Base-by-base conservation (phyloP, 2,113 vertebrate genomes). In the Amphiprion ocellaris region DNA sequence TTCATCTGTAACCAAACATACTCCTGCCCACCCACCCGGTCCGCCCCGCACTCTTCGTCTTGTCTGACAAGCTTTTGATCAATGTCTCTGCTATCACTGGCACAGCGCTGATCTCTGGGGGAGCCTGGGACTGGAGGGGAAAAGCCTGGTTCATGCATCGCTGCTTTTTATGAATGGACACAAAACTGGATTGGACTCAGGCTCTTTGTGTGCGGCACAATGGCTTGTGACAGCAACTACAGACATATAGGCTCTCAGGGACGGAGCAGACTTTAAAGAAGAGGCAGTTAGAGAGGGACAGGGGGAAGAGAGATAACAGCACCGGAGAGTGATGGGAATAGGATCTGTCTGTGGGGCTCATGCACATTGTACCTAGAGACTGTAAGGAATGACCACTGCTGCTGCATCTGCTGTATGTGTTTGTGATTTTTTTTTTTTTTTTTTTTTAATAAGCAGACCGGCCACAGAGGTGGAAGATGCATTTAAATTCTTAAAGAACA, bases 181-280 rank as follows among this genome's bases (percentile, higher is more conserved):
- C 47, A 75, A 79, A 90, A 83, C 86, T 88, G 78, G 82, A 87
- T 84, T 83, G 88, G 87, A 91, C 87, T 87, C 60, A 0, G 87
- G 76, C 67, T 80, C 82, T 92, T 92, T 94, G 89, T 93, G 77
- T 72, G 69, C 0, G 17, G 69, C 60, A 94, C 92, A 94, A 94
- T 90, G 86, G 89, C 37, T 89, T 87, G 81, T 89, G 81, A 91
- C 87, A 92, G 83, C 76, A 79, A 54, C 73, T 63, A 81, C 75
- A 86, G 90, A 93, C 78, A 76, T 74, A 82, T 47, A 64, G 87
- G 79, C 85, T 69, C 87, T 87, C 62, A 17, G 78, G 85, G 79
- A 72, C 26, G 23, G 1, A 37, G 47, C 66, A 64, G 78, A 59
- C 50, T 82, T 52, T 84, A 68, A 84, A 78, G 70, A 79, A 37